Evolutionary conservation across 2,888 invertebrate species (phyloP), one percentile per base, ranked within the genome.

Genomic region (Caenorhabditis sp.): DNA sequence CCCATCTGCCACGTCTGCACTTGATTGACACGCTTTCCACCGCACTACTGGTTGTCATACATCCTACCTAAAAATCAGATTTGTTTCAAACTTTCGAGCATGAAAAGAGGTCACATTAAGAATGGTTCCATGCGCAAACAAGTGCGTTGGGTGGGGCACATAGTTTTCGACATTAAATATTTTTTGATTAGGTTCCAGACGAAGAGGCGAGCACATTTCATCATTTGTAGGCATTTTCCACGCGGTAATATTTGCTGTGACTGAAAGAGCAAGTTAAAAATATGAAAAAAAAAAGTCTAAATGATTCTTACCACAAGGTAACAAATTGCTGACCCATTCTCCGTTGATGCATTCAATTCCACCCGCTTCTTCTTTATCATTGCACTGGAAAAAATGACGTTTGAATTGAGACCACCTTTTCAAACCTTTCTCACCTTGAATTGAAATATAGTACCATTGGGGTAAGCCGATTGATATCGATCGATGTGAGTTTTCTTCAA

Each of bases 381-480:
- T 80, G 22, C 82, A 83, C 75, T 80, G 32, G 41, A 63, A 65
- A 41, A 13, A 15, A 9, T n/a, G n/a, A n/a, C n/a, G n/a, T n/a
- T n/a, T n/a, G n/a, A n/a, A n/a, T n/a, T n/a, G n/a, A n/a, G n/a
- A n/a, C n/a, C n/a, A n/a, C n/a, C n/a, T n/a, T 46, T 11, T 20
- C 9, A 37, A 48, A 56, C 8, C 3, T 41, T 17, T 48, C 15
- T n/a, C 39, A 83, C 83, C 55, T 84, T 84, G 55, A 85, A 88
- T 41, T 86, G 88, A 32, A 88, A 85, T 15, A 87, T 78, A 1
- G 89, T 87, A 5, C 88, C 85, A 45, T 88, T 89, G 2, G 88
- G 88, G 68, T 83, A 88, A n/a, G 81, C 79, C 0, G 80, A 63
- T 63, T 85, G 86, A 50, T 68, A 81, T 32, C 79, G 68, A 37